Base-by-base conservation (phyloP, 2,888 invertebrate genomes). In the Busseola fusca region DNA sequence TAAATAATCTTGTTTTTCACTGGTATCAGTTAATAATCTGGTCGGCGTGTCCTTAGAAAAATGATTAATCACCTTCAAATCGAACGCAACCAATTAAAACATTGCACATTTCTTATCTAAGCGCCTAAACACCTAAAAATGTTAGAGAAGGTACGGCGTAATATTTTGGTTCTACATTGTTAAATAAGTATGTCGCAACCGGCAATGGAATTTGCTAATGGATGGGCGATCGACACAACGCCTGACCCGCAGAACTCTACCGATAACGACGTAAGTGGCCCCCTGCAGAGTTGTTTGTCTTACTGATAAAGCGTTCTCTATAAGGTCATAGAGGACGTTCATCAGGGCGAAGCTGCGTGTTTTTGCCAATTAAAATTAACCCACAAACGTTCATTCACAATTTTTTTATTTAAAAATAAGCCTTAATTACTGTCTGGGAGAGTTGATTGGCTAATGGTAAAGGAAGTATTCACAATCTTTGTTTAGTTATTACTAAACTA, bases 211-310 rank as follows among this genome's bases (percentile, higher is more conserved):
- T 92, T 90, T 88, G 87, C 94, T 66, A 92, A 94, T 85, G 95
- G 95, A 84, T 95, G 95, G 95, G 94, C 95, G 85, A 94, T 94
- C 84, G 95, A 95, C 63, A 89, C 93, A 76, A 89, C 91, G 88
- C 95, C 95, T 74, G 95, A 95, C 94, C 94, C 91, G 86, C 88
- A 89, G 87, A 90, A 85, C 87, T 84, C 91, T 69, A 85, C 81
- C 66, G 94, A 95, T 94, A 94, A 91, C 87, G 92, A 93, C 84
- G 95, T 95, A 94, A 95, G 95, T 91, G 91, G 90, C 90, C 95
- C 95, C 95, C 95, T 92, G 94, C 92, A 85, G 86, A 91, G 90
- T 93, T 94, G 93, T 95, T 95, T 94, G 91, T 94, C 88, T 91
- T 60, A 68, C 73, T 76, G 91, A 91, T 94, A 93, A 91, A 78